Percentiles rank a stretch among this genome's conserved stretches.
phyloP scores from a whole-genome alignment of 64 coral and sea anemone species.

The Porites lutea region DNA sequence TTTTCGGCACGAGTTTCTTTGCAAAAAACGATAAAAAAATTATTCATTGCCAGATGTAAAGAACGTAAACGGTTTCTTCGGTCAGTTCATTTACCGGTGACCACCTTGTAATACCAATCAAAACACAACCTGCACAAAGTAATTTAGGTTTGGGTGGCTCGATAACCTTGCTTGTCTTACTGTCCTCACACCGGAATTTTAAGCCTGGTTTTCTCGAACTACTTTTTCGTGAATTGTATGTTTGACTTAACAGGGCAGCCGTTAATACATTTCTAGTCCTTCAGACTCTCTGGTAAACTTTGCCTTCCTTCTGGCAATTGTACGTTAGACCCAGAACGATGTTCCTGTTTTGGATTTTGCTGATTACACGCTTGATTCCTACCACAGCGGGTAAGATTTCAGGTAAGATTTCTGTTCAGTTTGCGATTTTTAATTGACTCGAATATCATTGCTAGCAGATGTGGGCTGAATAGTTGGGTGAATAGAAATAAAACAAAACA shows the following conservation, averaged over 20 bases:
- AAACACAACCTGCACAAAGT: background rate
- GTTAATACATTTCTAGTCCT: too few species aligned
- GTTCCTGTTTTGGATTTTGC: background rate
- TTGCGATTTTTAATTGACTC: background rate
- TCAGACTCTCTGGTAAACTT: too few species aligned
- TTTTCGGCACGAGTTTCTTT: background rate
- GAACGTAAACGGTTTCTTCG: background rate
- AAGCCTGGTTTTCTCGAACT: too few species aligned
- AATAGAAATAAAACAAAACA: too few species aligned
- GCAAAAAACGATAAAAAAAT: background rate
- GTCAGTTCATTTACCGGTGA: constrained; percentile 4
- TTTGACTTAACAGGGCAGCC: too few species aligned
- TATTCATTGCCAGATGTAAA: background rate
- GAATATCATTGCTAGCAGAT: too few species aligned
- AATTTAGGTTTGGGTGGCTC: background rate
- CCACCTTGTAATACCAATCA: background rate
- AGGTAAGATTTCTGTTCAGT: background rate
- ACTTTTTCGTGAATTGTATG: too few species aligned
- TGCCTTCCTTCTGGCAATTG: too few species aligned
- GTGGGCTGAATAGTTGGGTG: too few species aligned
- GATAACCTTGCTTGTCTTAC: background rate
- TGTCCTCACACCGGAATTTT: too few species aligned
- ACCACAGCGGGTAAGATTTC: constrained; percentile 14
- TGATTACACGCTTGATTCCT: constrained; percentile 1
- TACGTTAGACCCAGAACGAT: background rate